Percentiles rank a stretch among this genome's conserved stretches.
Evolutionary conservation across 2,113 vertebrate genomes (phyloP).

Genomic region (Rhinolophus sinicus): DNA sequence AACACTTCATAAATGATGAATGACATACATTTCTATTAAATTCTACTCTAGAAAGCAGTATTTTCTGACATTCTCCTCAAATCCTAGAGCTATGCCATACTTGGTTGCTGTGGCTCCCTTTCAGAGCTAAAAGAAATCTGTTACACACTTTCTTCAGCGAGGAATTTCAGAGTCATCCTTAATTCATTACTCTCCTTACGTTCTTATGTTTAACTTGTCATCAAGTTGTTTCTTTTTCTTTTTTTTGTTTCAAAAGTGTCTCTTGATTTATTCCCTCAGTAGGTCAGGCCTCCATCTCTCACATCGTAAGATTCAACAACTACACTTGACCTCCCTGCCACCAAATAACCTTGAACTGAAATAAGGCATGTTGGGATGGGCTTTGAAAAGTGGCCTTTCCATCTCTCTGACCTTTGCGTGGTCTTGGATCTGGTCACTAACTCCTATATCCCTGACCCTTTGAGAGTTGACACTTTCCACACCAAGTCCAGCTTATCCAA

Average conservation of each 20-base stretch:
- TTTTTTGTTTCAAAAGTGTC: neutral
- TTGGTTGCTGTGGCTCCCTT: neutral
- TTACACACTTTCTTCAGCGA: neutral
- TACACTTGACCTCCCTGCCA: neutral
- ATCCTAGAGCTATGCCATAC: neutral
- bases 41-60: neutral
- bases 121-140: slow-evolving; percentile 9
- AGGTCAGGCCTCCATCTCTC: neutral
- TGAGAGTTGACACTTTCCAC: neutral
- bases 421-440: neutral
- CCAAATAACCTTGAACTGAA: neutral
- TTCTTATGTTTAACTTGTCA: neutral
- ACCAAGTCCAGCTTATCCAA: neutral
- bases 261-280: neutral
- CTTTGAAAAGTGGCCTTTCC: neutral
- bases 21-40: neutral
- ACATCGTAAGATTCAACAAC: neutral
- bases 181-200: neutral
- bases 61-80: slow-evolving; percentile 3
- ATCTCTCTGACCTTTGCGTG: neutral
- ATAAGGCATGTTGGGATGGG: neutral
- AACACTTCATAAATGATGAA: neutral
- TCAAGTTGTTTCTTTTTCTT: neutral
- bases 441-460: neutral
- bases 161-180: neutral